Percentiles rank a stretch among this genome's conserved stretches.
phyloP scores from a whole-genome alignment of 2,797 vertebrate genomes.

The Trematomus bernacchii region DNA sequence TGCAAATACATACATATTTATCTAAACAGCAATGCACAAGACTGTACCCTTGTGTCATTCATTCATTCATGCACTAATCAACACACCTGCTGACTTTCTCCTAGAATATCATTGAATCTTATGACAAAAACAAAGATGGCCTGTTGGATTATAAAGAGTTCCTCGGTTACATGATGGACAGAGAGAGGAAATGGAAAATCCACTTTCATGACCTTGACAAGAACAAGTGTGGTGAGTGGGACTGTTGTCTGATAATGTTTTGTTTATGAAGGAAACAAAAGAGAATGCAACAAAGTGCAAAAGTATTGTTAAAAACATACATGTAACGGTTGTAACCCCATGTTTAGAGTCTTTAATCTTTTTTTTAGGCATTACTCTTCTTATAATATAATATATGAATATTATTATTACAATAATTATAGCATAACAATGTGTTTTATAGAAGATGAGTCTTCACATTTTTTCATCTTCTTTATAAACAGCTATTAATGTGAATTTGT shows the following conservation, averaged over 20 bases:
- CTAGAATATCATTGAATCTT: constrained; percentile 78
- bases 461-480: not conserved
- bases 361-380: not conserved
- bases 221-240: constrained; percentile 83
- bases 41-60: accelerated
- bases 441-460: not conserved
- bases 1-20: not conserved
- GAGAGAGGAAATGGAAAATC: constrained; percentile 86
- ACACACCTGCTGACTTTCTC: not conserved
- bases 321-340: not conserved
- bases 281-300: not conserved
- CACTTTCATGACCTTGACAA: constrained; percentile 85
- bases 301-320: not conserved
- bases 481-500: not conserved
- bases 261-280: not conserved
- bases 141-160: constrained; percentile 84
- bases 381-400: not conserved
- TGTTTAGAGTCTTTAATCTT: not conserved
- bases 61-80: not conserved
- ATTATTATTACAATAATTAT: too few species aligned
- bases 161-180: constrained; percentile 84
- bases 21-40: not conserved
- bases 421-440: not conserved
- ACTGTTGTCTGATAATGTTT: not conserved
- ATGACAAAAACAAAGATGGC: constrained; percentile 82